phyloP scores from a whole-genome alignment of 2,113 vertebrate species.

The Corythoichthys intestinalis region DNA sequence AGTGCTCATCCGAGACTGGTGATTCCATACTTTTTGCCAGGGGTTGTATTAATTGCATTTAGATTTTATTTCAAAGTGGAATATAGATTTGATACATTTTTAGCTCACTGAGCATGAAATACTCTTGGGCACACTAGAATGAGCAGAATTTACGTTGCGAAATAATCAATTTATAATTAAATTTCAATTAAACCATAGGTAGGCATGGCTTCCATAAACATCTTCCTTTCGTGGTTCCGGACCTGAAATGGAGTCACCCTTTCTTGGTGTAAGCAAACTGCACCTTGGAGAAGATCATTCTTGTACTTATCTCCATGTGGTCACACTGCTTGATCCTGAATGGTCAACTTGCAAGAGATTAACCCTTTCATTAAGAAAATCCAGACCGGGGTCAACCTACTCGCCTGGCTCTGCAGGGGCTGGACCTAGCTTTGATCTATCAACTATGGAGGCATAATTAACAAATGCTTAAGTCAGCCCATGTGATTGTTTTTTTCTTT shows the following conservation, averaged over 20 bases:
- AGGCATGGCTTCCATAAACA: slow-evolving; percentile 55
- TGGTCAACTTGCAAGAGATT: slow-evolving; percentile 99
- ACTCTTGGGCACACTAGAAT: slow-evolving; percentile 25
- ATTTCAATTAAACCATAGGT: slow-evolving; percentile 10
- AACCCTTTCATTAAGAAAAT: slow-evolving; percentile 98
- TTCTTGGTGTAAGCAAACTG: slow-evolving; percentile 82
- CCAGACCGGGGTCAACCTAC: slow-evolving; percentile 92
- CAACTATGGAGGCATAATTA: slow-evolving; percentile 97
- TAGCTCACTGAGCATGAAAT: slow-evolving; percentile 32
- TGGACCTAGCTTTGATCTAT: slow-evolving; percentile 92
- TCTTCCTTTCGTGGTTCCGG: slow-evolving; percentile 24
- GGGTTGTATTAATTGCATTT: too few species aligned
- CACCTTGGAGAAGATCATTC: slow-evolving; percentile 76
- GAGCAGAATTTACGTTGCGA: background rate
- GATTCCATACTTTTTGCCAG: too few species aligned
- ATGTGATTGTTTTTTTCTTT: slow-evolving; percentile 97
- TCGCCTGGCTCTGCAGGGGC: slow-evolving; percentile 81
- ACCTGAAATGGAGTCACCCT: slow-evolving; percentile 72
- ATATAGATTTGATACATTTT: background rate
- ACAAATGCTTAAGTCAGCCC: slow-evolving; percentile 94
- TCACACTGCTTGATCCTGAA: slow-evolving; percentile 97
- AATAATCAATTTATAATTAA: background rate
- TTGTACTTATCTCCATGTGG: slow-evolving; percentile 92
- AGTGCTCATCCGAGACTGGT: too few species aligned
- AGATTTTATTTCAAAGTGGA: too few species aligned